Evolutionary conservation across 2,888 invertebrate species (phyloP), one percentile per base, ranked within the genome.

Genomic region (Neoascia interrupta): DNA sequence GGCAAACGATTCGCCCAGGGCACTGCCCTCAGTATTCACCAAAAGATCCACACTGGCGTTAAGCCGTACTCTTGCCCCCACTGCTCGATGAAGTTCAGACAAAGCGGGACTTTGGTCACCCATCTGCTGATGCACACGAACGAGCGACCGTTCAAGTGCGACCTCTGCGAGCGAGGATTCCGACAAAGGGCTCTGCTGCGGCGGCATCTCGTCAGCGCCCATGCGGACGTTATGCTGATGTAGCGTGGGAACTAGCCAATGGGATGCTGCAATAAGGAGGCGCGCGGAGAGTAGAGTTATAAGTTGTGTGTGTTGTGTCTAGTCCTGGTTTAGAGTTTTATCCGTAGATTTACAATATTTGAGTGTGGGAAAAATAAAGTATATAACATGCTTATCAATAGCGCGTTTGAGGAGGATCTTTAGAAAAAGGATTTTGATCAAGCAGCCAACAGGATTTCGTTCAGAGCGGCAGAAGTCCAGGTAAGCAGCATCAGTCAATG

Each of bases 101-200:
- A 79, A 23, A 73, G 72, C 11, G 72, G 79, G 0, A 79, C 79
- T 3, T 23, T 79, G 28, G 79, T 79, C 21, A 79, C 79, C 21
- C 79, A 79, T 28, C 28, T 79, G 45, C 56, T 79, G 31, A 66
- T 73, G 73, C 79, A 79, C 54, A 61, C 72, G 3, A 63, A 79
- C 26, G 79, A 79, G 4, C 49, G 73, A 16, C 79, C 79, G n/a
- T 79, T 73, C 31, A 79, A 79, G 6, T 79, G 79, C 28, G 79
- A 79, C 28, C 68, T 79, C n/a, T 79, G 79, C 26, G 79, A 79
- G 18, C 28, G 43, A 1, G 79, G 31, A 1, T 79, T 79, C 16
- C 13, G 79, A 10, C 79, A 79, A 18, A 73, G 37, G 10, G 79
- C 61, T 18, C 10, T 73, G 10, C 16, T 79, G 0, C 60, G 45